phyloP scores from a whole-genome alignment of 2,113 vertebrate species.

The Leucoraja erinaceus region DNA sequence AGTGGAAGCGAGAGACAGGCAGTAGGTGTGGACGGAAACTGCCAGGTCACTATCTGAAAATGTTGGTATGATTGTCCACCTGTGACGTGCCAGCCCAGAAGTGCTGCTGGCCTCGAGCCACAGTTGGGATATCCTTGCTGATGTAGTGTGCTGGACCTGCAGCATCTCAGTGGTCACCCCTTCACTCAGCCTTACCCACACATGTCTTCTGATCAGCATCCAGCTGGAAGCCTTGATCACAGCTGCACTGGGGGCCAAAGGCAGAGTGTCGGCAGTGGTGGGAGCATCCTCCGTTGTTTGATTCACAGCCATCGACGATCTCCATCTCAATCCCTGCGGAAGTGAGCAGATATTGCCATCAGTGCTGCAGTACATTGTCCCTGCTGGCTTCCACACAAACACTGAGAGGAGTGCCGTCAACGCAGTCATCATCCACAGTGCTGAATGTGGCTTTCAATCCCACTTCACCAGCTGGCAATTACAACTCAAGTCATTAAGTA shows the following conservation, averaged over 20 bases:
- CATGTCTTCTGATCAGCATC: conserved; percentile 76
- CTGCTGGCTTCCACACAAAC: not conserved
- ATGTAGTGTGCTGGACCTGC: not conserved
- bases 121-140: not conserved
- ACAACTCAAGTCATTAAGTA: no score
- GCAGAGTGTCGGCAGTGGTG: conserved; percentile 78
- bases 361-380: not conserved
- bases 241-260: conserved; percentile 70
- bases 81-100: no score
- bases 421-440: not conserved
- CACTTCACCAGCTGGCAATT: no score
- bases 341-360: not conserved
- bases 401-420: no score
- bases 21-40: no score
- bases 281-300: conserved; percentile 76
- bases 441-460: no score
- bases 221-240: conserved; percentile 71
- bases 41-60: no score
- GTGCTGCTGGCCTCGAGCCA: no score
- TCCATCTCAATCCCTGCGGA: conserved; percentile 89
- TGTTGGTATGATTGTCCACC: no score
- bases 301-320: conserved; percentile 87
- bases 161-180: no score
- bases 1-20: no score
- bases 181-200: conserved; percentile 56